Evolutionary conservation across 2,797 vertebrate species (phyloP), one percentile per base, ranked within the genome.

Genomic region (Micrastur ruficollis): DNA sequence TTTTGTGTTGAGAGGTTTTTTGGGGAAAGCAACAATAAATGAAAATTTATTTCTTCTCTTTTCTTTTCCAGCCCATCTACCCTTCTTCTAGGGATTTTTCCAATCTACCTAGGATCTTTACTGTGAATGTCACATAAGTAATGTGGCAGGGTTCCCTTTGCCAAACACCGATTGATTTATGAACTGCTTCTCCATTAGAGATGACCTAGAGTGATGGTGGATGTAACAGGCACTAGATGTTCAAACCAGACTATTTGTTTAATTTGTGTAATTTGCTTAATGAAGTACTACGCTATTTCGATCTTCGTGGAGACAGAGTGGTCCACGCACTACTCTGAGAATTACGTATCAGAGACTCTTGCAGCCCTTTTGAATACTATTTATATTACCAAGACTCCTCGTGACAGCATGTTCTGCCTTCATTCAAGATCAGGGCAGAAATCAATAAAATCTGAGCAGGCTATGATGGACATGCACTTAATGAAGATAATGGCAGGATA

Each of bases 181-280:
- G 76, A 76, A 68, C 46, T 83, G 14, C 55, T 89, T 94, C 65
- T 92, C 78, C 42, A 61, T 85, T 80, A 86, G 47, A 89, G 59
- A 90, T 88, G 85, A 81, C 63, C 82, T 82, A 73, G 67, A 92
- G 52, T 72, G 68, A 82, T 72, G 59, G 79, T 65, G 72, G 38
- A 75, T 62, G 40, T 72, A 81, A 40, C 16, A 88, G 31, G 25
- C 34, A 34, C n/a, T 72, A 84, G 89, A 40, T 83, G 86, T 72
- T 92, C 38, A 79, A 92, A 79, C 11, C 22, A 80, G 76, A 56
- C 20, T 44, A 38, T 83, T 90, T 82, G 62, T 92, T 95, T 84
- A 76, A 16, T 42, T 42, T 42, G 6, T 71, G 62, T 84, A 90
- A 92, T 95, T 93, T 92, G 26, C 90, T 92, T 97, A 93, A 95